Conservation (phyloP, 1,140 invertebrate species). For the Eumaeus atala region DNA sequence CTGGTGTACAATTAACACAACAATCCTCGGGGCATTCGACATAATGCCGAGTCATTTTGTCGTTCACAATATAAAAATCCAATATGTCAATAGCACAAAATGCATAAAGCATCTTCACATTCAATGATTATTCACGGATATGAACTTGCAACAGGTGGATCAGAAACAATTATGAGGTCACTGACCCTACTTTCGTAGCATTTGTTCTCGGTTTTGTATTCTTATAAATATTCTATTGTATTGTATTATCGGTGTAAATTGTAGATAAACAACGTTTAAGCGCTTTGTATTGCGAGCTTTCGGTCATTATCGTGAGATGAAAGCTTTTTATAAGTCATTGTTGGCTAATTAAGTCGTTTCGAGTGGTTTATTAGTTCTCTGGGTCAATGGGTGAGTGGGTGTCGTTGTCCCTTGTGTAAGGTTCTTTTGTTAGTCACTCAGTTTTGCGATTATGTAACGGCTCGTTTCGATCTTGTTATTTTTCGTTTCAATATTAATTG, state of each 20-base stretch:
- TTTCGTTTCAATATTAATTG: conserved; percentile 19
- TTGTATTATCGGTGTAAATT: conserved; percentile 37
- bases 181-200: conserved; percentile 41
- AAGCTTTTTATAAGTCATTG: conserved; percentile 57
- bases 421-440: conserved; percentile 29
- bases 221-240: conserved; percentile 53
- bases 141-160: conserved; percentile 30
- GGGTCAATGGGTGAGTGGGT: conserved; percentile 49
- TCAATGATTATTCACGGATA: conserved; percentile 30
- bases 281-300: conserved; percentile 35
- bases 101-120: conserved; percentile 10
- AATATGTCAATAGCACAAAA: conserved; percentile 7
- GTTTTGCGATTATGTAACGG: conserved; percentile 20
- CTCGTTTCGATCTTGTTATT: conserved; percentile 1
- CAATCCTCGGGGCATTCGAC: no score
- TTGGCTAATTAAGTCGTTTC: conserved; percentile 56
- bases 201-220: conserved; percentile 49
- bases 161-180: conserved; percentile 40
- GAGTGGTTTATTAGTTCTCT: conserved; percentile 50
- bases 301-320: conserved; percentile 49
- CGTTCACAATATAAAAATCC: conserved; percentile 7
- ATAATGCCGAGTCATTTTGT: conserved; percentile 6
- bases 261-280: conserved; percentile 35
- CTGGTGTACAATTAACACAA: no score
- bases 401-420: conserved; percentile 35